phyloP scores from a whole-genome alignment of 2,113 vertebrate genomes.

The Aphyosemion australe region DNA sequence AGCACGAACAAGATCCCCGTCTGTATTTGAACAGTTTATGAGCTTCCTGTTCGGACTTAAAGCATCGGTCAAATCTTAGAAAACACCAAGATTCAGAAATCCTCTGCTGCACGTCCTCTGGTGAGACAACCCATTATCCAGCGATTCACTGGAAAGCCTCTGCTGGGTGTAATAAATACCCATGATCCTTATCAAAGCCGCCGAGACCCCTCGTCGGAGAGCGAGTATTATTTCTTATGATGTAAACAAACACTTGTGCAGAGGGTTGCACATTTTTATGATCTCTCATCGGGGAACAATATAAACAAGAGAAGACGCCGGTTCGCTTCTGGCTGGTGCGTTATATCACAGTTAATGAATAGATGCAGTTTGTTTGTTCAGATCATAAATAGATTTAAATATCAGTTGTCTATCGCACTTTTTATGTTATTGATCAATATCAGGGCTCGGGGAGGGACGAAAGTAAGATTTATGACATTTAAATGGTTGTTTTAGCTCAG shows the following conservation, averaged over 20 bases:
- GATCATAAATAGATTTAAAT: not conserved
- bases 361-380: not conserved
- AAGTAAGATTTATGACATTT: no score
- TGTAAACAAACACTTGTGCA: slow-evolving; percentile 64
- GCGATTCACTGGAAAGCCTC: slow-evolving; percentile 53
- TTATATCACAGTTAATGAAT: not conserved
- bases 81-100: slow-evolving; percentile 33
- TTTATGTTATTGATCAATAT: not conserved
- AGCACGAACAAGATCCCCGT: slow-evolving; percentile 32
- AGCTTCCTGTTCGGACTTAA: not conserved
- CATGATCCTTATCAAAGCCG: slow-evolving; percentile 56
- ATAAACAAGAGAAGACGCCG: slow-evolving; percentile 1
- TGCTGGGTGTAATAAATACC: slow-evolving; percentile 66
- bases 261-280: slow-evolving; percentile 34
- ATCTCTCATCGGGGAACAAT: slow-evolving; percentile 58
- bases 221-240: slow-evolving; percentile 49
- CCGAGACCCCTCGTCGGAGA: slow-evolving; percentile 55
- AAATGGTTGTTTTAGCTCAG: no score
- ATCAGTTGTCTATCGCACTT: not conserved
- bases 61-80: slow-evolving; percentile 7
- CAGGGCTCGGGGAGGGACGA: no score
- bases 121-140: slow-evolving; percentile 47
- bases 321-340: slow-evolving; percentile 5
- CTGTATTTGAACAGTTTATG: slow-evolving; percentile 35
- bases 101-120: slow-evolving; percentile 22